Evolutionary conservation across 1,140 invertebrate species (phyloP).

Genomic region (Ips nitidus): DNA sequence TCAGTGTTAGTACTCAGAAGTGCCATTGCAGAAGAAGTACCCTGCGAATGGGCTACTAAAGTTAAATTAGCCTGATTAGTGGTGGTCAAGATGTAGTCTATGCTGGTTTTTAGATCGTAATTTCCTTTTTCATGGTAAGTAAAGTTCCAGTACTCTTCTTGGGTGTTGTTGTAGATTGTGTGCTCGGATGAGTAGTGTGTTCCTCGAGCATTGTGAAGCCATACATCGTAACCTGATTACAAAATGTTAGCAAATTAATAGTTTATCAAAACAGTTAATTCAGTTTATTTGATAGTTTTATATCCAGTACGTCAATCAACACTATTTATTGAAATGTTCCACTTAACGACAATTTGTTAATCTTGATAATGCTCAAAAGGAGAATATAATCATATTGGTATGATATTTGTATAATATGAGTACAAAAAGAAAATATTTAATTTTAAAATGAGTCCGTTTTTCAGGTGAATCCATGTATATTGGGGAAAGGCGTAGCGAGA

Average conservation of each 20-base stretch:
- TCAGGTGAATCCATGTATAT: too few relatives aligned
- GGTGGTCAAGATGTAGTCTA: conserved; percentile 58
- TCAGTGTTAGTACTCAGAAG: conserved; percentile 55
- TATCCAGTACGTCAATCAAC: neutral
- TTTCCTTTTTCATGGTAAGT: conserved; percentile 72
- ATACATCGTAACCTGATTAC: conserved; percentile 54
- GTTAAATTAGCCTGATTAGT: conserved; percentile 56
- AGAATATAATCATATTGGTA: neutral
- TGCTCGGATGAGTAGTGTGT: conserved; percentile 26
- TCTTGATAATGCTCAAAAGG: neutral
- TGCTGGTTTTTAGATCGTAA: conserved; percentile 65
- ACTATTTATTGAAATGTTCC: neutral
- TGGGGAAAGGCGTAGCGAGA: too few relatives aligned
- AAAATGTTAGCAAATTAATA: neutral
- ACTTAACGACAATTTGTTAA: neutral
- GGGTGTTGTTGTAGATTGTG: conserved; percentile 7
- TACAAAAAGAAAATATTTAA: too few relatives aligned
- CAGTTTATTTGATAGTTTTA: neutral
- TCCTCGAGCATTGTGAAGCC: conserved; percentile 63
- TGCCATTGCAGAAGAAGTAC: conserved; percentile 60
- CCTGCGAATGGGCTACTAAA: conserved; percentile 62
- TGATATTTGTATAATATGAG: neutral
- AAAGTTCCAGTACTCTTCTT: conserved; percentile 8
- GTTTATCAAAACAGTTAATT: neutral
- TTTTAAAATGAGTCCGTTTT: neutral